These are phyloP conservation scores for Microctonus brassicae DNA, from an alignment of 2,888 invertebrate species.

Conservation along the genomic window DNA sequence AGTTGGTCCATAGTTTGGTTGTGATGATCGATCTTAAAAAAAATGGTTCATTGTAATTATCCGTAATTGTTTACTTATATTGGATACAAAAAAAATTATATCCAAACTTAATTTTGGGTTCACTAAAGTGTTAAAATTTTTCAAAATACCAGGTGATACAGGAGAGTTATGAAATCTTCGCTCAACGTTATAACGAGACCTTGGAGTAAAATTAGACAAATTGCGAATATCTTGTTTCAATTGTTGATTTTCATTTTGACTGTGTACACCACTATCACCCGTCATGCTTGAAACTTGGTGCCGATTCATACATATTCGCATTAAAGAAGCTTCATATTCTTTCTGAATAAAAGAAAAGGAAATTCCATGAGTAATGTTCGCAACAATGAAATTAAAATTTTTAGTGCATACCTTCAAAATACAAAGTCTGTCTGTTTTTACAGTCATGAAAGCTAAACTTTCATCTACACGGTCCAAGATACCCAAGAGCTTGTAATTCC, in stretches of 20 bases:
- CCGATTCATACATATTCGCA: slow-evolving; percentile 46
- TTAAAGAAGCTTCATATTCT: slow-evolving; percentile 59
- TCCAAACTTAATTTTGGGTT: background rate
- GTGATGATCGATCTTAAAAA: background rate
- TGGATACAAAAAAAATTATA: background rate
- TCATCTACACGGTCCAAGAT: slow-evolving; percentile 74
- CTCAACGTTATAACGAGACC: background rate
- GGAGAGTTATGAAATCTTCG: background rate
- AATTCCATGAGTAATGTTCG: slow-evolving; percentile 8
- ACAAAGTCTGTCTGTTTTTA: slow-evolving; percentile 75
- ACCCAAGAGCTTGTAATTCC: slow-evolving; percentile 74
- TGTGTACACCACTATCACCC: slow-evolving; percentile 57
- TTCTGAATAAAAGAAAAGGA: slow-evolving; percentile 54
- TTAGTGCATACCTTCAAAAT: slow-evolving; percentile 69
- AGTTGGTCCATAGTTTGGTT: background rate
- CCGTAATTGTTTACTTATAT: background rate
- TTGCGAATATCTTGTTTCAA: background rate
- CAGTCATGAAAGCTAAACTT: slow-evolving; percentile 72
- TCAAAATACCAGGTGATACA: background rate
- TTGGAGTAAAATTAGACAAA: background rate
- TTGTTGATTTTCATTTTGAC: slow-evolving; percentile 52
- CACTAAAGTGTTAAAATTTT: background rate
- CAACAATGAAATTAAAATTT: background rate
- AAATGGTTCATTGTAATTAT: background rate
- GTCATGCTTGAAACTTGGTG: slow-evolving; percentile 48